Conservation (phyloP, 2,797 vertebrate genomes). For the Trachurus trachurus region DNA sequence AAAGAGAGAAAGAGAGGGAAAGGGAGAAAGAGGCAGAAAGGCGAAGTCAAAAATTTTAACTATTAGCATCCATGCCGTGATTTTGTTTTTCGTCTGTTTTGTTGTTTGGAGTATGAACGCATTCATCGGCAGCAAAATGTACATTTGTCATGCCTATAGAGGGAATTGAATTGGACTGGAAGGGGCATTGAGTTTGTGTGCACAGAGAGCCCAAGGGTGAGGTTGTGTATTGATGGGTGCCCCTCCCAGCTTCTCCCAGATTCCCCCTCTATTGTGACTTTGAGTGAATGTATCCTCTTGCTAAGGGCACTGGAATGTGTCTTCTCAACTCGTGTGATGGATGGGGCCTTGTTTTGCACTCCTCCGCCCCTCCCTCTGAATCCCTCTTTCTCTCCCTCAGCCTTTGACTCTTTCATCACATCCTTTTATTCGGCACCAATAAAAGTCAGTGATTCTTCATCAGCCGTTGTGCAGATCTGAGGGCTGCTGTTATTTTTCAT, state of each 20-base stretch:
- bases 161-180: conserved; percentile 75
- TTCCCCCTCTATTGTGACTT: conserved; percentile 86
- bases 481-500: conserved; percentile 84
- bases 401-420: conserved; percentile 87
- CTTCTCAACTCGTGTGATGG: conserved; percentile 88
- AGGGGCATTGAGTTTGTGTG: conserved; percentile 79
- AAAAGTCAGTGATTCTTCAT: conserved; percentile 90
- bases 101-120: conserved; percentile 72
- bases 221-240: conserved; percentile 85
- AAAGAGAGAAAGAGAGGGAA: conserved; percentile 14
- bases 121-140: conserved; percentile 81
- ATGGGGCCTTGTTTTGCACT: conserved; percentile 91
- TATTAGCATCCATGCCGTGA: conserved; percentile 59
- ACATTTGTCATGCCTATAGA: conserved; percentile 86
- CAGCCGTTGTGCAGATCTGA: conserved; percentile 84
- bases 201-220: conserved; percentile 77
- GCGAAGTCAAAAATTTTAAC: conserved; percentile 58
- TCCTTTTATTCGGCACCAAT: conserved; percentile 87
- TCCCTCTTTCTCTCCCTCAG: conserved; percentile 86
- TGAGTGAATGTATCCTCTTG: conserved; percentile 90
- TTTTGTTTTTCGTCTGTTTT: conserved; percentile 57
- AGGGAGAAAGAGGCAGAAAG: conserved; percentile 28
- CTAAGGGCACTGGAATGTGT: conserved; percentile 88
- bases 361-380: conserved; percentile 89
- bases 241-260: conserved; percentile 85